A percentile compares a stretch with the other conserved stretches of the same genome.
Conservation (phyloP, 1,140 invertebrate genomes). For the Platyura marginata region DNA sequence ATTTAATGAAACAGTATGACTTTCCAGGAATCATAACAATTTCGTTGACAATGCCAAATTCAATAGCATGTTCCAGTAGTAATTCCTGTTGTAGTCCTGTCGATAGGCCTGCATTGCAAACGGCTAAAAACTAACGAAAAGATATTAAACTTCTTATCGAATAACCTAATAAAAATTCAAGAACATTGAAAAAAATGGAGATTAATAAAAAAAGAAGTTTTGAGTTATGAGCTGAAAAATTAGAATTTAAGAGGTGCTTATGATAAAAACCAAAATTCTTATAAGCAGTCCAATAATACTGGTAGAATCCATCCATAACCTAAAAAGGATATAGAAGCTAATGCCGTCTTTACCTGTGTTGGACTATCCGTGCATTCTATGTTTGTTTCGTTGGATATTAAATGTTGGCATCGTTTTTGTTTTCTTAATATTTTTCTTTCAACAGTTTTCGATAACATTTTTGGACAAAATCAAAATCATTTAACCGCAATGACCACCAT, state of each 20-base stretch:
- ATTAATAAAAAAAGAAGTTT: conserved; percentile 6
- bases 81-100: conserved; percentile 45
- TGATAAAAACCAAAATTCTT: conserved; percentile 4
- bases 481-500: too few relatives aligned
- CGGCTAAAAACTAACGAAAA: conserved; percentile 26
- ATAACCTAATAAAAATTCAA: too few relatives aligned
- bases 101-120: conserved; percentile 58
- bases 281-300: neutral
- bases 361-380: conserved; percentile 20
- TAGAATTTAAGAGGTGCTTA: conserved; percentile 6
- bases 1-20: conserved; percentile 56
- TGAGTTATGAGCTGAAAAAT: conserved; percentile 4
- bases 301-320: conserved; percentile 1
- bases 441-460: conserved; percentile 5
- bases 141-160: too few relatives aligned
- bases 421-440: conserved; percentile 20
- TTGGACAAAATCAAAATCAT: too few relatives aligned
- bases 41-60: conserved; percentile 30
- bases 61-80: conserved; percentile 30
- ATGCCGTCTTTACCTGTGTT: conserved; percentile 24
- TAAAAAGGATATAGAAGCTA: too few relatives aligned
- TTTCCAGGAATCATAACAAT: conserved; percentile 49
- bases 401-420: conserved; percentile 26
- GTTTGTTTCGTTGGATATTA: conserved; percentile 25
- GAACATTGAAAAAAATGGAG: too few relatives aligned